Evolutionary conservation across 2,888 invertebrate species (phyloP).

Genomic region (Andrena praecox): DNA sequence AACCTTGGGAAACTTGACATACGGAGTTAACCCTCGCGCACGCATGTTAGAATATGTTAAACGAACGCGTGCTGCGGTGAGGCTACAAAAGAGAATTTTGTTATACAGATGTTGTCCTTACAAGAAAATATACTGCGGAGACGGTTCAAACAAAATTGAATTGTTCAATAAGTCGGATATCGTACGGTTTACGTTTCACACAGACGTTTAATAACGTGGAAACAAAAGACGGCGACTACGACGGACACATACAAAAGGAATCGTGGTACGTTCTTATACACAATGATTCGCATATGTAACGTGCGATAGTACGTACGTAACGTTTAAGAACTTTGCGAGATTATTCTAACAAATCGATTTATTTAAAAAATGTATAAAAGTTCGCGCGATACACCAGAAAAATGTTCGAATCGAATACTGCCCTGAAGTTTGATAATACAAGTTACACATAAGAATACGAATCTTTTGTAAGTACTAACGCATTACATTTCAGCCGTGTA

Average conservation of each 20-base stretch:
- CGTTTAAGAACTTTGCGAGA: conserved; percentile 36
- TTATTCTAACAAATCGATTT: conserved; percentile 68
- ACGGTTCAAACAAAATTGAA: conserved; percentile 33
- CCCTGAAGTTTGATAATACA: conserved; percentile 39
- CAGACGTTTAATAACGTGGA: conserved; percentile 51
- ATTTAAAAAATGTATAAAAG: conserved; percentile 73
- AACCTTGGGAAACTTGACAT: conserved; percentile 37
- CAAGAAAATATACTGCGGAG: background rate
- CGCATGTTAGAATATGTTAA: conserved; percentile 31
- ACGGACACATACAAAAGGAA: conserved; percentile 17
- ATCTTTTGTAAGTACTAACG: conserved; percentile 30
- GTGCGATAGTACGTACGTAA: conserved; percentile 9
- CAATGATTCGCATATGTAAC: background rate
- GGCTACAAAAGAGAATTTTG: conserved; percentile 20
- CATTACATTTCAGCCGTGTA: conserved; percentile 13
- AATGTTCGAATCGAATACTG: conserved; percentile 22
- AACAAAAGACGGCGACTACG: conserved; percentile 57
- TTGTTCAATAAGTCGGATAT: conserved; percentile 28
- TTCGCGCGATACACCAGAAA: conserved; percentile 38
- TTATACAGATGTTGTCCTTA: conserved; percentile 3
- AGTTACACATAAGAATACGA: conserved; percentile 30
- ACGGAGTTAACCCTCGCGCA: conserved; percentile 47
- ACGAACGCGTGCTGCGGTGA: background rate
- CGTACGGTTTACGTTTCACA: conserved; percentile 38
- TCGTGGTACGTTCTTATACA: background rate